These are phyloP conservation scores for Clinocottus analis DNA, from an alignment of 2,113 vertebrate species.

Conservation along the genomic window DNA sequence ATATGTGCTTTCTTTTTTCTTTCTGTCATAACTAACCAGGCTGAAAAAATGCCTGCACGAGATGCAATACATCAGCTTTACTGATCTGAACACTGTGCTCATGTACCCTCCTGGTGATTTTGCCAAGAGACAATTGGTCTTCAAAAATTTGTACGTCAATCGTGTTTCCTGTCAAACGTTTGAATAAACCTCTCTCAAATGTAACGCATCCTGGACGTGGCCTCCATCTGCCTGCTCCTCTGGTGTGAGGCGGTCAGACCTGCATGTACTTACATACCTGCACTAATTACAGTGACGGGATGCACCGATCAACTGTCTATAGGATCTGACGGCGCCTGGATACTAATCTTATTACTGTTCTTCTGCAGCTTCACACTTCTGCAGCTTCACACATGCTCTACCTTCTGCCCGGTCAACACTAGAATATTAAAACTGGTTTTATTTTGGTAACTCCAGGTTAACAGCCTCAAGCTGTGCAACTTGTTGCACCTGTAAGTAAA, in stretches of 20 bases:
- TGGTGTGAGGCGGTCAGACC: not conserved
- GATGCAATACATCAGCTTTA: slow-evolving; percentile 70
- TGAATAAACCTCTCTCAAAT: slow-evolving; percentile 61
- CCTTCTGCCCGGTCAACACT: too few species aligned
- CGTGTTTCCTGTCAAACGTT: slow-evolving; percentile 50
- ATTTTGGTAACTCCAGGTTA: too few species aligned
- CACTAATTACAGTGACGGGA: not conserved
- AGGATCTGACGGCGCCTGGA: too few species aligned
- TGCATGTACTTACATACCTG: not conserved
- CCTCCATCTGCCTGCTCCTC: not conserved
- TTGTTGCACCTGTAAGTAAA: too few species aligned
- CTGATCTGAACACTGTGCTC: slow-evolving; percentile 71
- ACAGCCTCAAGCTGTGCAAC: too few species aligned
- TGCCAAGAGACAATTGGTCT: slow-evolving; percentile 32
- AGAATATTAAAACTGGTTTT: too few species aligned
- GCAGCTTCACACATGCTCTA: too few species aligned
- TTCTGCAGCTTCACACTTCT: too few species aligned
- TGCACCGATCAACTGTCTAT: not conserved
- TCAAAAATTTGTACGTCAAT: slow-evolving; percentile 51
- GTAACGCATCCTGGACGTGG: slow-evolving; percentile 30
- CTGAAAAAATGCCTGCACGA: slow-evolving; percentile 35
- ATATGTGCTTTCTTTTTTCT: not conserved
- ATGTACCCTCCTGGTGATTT: slow-evolving; percentile 31
- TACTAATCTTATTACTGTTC: too few species aligned
- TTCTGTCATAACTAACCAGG: slow-evolving; percentile 39